Conservation (phyloP, 2,888 invertebrate genomes). For the Meta bourneti region DNA sequence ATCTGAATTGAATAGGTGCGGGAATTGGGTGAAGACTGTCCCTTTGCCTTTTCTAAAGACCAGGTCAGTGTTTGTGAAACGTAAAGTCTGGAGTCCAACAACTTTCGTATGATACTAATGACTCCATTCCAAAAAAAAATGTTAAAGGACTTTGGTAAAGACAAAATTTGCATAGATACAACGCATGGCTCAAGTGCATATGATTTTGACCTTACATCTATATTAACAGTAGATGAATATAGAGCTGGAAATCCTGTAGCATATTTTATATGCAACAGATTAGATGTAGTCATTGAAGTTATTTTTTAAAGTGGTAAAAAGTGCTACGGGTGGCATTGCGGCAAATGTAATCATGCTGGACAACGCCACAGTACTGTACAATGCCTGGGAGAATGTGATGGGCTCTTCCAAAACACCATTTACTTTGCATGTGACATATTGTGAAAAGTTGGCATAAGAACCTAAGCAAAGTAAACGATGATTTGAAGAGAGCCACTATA, state of each 20-base stretch:
- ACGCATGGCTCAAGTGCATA: constrained; percentile 59
- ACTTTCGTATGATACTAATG: constrained; percentile 63
- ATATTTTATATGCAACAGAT: constrained; percentile 34
- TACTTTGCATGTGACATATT: constrained; percentile 76
- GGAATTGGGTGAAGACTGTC: neutral
- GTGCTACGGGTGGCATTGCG: neutral
- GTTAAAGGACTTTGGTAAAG: constrained; percentile 43
- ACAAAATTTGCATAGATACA: constrained; percentile 59
- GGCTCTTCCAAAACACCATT: constrained; percentile 1
- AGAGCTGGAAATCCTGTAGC: constrained; percentile 39
- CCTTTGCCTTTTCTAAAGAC: constrained; percentile 30
- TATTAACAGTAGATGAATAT: constrained; percentile 58
- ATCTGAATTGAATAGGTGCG: constrained; percentile 9
- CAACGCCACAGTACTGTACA: constrained; percentile 73
- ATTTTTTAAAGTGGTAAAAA: constrained; percentile 34
- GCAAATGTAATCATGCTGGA: constrained; percentile 75
- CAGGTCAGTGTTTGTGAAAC: neutral
- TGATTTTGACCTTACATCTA: constrained; percentile 64
- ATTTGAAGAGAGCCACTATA: constrained; percentile 11
- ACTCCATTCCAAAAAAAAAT: constrained; percentile 47
- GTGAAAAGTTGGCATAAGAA: constrained; percentile 41
- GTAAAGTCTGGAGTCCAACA: neutral
- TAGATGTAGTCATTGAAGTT: constrained; percentile 23
- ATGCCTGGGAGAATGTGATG: constrained; percentile 76
- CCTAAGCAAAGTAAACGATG: neutral